These are phyloP conservation scores for Nannoperca obscura DNA, from an alignment of 2,797 vertebrate species.

Conservation along the genomic window DNA sequence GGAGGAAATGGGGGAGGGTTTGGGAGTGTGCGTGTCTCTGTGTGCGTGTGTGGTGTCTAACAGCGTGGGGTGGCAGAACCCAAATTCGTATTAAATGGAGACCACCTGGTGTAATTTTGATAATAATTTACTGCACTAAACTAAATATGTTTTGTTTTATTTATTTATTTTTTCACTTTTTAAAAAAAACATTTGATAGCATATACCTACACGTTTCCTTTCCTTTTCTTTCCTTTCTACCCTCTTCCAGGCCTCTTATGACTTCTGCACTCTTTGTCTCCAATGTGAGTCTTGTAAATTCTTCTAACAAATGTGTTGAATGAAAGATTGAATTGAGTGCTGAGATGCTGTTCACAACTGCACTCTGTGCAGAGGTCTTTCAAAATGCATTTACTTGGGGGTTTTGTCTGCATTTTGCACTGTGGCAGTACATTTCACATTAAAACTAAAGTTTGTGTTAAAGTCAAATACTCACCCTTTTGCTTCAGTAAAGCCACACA, in stretches of 20 bases:
- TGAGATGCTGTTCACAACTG: slow-evolving; percentile 50
- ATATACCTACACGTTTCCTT: neutral
- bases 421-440: neutral
- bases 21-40: slow-evolving; percentile 25
- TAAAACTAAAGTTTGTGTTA: neutral
- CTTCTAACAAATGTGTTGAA: slow-evolving; percentile 51
- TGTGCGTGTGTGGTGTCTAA: slow-evolving; percentile 30
- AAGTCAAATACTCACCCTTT: neutral
- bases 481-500: neutral
- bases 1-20: slow-evolving; percentile 59
- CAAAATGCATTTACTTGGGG: neutral
- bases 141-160: neutral
- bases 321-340: slow-evolving; percentile 50
- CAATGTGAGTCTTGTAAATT: slow-evolving; percentile 47
- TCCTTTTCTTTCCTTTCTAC: neutral
- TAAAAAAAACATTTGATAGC: neutral
- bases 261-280: slow-evolving; percentile 51
- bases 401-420: neutral
- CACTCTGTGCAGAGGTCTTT: slow-evolving; percentile 6
- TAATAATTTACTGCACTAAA: slow-evolving; percentile 15
- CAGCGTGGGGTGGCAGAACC: slow-evolving; percentile 15
- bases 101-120: slow-evolving; percentile 36
- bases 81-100: slow-evolving; percentile 30
- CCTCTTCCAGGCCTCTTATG: slow-evolving; percentile 28
- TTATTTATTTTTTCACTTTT: neutral